These are phyloP conservation scores for Palythoa grandis DNA, from an alignment of 92 coral and sea anemone genomes.

Conservation along the genomic window DNA sequence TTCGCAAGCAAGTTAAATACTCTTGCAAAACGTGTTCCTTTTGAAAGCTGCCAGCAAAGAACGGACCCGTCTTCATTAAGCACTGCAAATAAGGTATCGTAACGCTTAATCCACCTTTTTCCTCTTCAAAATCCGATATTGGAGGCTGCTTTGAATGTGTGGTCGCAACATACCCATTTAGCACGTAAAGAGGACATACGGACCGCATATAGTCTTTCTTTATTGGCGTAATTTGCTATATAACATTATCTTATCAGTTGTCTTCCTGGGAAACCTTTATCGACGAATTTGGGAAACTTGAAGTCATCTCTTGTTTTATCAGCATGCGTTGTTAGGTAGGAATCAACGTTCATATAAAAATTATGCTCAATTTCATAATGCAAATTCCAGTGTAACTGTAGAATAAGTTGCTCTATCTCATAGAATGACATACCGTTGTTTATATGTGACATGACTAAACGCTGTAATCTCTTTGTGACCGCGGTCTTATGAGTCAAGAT, in stretches of 20 bases:
- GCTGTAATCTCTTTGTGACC: slow-evolving; percentile 44
- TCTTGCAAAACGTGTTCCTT: slow-evolving; percentile 44
- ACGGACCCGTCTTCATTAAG: slow-evolving; percentile 64
- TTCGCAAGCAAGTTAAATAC: slow-evolving; percentile 33
- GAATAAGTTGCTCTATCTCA: background rate
- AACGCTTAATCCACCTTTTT: slow-evolving; percentile 48
- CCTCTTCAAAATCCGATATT: slow-evolving; percentile 54
- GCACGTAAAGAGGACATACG: slow-evolving; percentile 39
- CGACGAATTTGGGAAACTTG: background rate
- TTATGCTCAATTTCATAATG: slow-evolving; percentile 12
- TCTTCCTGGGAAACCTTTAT: slow-evolving; percentile 33
- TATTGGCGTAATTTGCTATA: slow-evolving; percentile 13
- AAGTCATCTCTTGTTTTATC: background rate
- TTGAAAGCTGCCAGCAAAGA: slow-evolving; percentile 62
- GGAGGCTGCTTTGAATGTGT: slow-evolving; percentile 50
- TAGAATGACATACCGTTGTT: background rate
- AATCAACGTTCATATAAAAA: slow-evolving; percentile 7
- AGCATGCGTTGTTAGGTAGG: background rate
- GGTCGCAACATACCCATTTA: slow-evolving; percentile 53
- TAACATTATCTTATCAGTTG: slow-evolving; percentile 37
- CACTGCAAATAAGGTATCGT: slow-evolving; percentile 56
- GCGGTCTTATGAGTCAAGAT: slow-evolving; percentile 35
- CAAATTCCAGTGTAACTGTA: slow-evolving; percentile 20
- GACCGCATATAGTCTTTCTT: slow-evolving; percentile 28
- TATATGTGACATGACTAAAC: slow-evolving; percentile 25